Evolutionary conservation across 2,113 vertebrate genomes (phyloP), one percentile per base, ranked within the genome.

Genomic region (Dendrocopos noguchii): DNA sequence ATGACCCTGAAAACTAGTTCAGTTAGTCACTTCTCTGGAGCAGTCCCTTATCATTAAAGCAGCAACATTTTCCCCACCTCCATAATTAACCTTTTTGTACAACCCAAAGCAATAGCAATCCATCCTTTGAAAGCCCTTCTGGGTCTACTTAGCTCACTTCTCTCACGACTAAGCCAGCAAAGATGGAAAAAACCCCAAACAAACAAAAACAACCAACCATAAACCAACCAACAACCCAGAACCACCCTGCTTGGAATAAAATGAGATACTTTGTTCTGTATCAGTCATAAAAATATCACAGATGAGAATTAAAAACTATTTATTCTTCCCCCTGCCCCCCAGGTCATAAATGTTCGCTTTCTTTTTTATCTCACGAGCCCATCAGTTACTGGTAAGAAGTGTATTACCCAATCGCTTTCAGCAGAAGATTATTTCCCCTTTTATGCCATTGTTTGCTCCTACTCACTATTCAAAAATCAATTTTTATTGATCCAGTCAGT

Each of bases 1-100:
- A 96, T 96, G 96, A 94, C 93, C 87, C 56, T 93, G 90, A 94
- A 94, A 96, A 94, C 72, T 73, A 92, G 90, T 93, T 95, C 91
- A 63, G 77, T 92, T 87, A 96, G 81, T 92, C 84, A 94, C 93
- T 91, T 90, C 59, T 88, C 77, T 88, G 76, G 14, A 83, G 80
- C 19, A 93, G 70, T 80, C 90, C 80, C 85, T 94, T 94, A 94
- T 91, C 91, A 94, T 90, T 96, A 94, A 95, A 95, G 85, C 65
- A 90, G 93, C 79, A 95, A 91, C 86, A 46, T 91, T 96, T 93
- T 94, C 55, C 87, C 75, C 93, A 71, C 88, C 94, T 93, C 87
- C 25, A 82, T 75, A 92, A 90, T 96, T 96, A 95, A 96, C 94
- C 91, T 95, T 95, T 95, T 73, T 94, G 87, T 94, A 95, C 70